Base-by-base conservation (phyloP, 2,113 vertebrate genomes). In the Caranx melampygus region DNA sequence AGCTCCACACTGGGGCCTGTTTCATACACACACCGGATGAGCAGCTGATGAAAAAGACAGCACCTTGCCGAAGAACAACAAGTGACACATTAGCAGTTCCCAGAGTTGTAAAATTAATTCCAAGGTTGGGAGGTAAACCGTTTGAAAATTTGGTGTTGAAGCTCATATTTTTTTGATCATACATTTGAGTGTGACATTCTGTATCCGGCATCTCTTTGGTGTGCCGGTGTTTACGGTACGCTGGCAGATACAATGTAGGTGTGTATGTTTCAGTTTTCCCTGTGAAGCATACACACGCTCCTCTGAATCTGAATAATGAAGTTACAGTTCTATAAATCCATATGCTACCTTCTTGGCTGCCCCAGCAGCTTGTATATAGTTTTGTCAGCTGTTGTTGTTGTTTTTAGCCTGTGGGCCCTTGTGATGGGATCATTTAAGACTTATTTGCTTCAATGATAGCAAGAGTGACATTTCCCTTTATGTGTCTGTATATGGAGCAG, bases 361-460 rank as follows among this genome's bases (percentile, higher is more conserved):
- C 45, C 45, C 33, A 54, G 45, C 40, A 45, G 68, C 68, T 59
- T 80, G 63, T 55, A 47, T 62, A 55, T 62, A 77, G 13, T 85
- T 70, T 70, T 78, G 80, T 82, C 65, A 81, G 64, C 55, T 76
- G 63, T 75, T 71, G 58, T 82, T 80, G 59, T 83, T 26, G 26
- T 26, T 26, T 86, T 78, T 42, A 77, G 69, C 82, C 80, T 64
- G 72, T 54, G 45, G 78, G 75, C 54, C n/a, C 49, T 42, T 73
- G 55, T 84, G 87, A 77, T 73, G 26, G 64, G 60, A 81, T 91
- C 70, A 63, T 81, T 83, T 68, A 83, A 69, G 75, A 86, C 77
- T 78, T 83, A 54, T 70, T 82, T 5, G 31, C 81, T 54, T 82
- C 79, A 78, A 33, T 72, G 61, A 84, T 75, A 58, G 55, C 6